Conservation (phyloP, 2,113 vertebrate species). For the Myanophis thanlyinensis region DNA sequence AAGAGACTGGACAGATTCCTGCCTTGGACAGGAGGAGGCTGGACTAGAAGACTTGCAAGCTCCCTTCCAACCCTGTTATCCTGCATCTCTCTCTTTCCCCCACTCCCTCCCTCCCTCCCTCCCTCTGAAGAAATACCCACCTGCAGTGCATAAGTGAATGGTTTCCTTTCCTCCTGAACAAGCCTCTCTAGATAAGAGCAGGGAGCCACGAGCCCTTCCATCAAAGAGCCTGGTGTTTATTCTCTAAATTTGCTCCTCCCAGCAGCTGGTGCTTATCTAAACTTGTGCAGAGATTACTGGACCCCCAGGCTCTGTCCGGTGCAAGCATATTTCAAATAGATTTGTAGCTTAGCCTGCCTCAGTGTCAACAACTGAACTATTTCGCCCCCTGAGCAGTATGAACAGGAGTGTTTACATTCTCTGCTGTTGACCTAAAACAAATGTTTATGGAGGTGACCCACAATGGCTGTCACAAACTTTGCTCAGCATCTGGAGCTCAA, state of each 20-base stretch:
- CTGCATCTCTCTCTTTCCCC: too few species aligned
- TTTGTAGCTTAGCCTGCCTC: conserved; percentile 2
- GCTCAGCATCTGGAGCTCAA: neutral
- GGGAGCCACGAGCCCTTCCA: too few species aligned
- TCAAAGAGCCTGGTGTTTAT: neutral
- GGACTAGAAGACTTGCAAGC: too few species aligned
- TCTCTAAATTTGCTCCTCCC: neutral
- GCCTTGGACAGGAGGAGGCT: too few species aligned
- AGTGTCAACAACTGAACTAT: conserved; percentile 22
- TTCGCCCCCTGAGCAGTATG: neutral
- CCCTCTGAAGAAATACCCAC: too few species aligned
- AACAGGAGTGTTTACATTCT: conserved; percentile 20
- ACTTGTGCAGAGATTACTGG: conserved; percentile 6
- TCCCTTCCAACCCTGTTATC: too few species aligned
- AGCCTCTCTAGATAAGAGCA: neutral
- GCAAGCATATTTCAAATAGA: neutral
- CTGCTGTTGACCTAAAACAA: conserved; percentile 18
- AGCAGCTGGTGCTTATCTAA: conserved; percentile 10
- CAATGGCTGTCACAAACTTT: neutral
- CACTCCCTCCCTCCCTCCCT: too few species aligned
- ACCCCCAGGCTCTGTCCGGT: neutral
- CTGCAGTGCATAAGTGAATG: neutral
- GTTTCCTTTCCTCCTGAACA: neutral
- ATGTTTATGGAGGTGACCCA: neutral
- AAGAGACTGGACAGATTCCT: too few species aligned